Evolutionary conservation across 2,888 invertebrate species (phyloP), one percentile per base, ranked within the genome.

Genomic region (Actias luna): DNA sequence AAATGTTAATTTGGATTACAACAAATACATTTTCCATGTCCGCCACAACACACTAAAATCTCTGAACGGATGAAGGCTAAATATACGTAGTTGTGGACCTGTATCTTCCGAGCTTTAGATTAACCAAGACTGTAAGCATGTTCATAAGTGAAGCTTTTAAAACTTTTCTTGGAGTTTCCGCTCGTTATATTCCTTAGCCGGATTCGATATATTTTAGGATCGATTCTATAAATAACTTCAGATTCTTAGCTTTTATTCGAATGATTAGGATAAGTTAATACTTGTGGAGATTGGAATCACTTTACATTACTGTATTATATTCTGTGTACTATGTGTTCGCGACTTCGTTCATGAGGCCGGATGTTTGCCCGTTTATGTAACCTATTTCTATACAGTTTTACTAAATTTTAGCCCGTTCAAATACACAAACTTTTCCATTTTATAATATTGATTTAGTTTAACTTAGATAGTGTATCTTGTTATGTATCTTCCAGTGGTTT

Each of bases 171-270:
- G 4, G 25, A 50, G 25, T 50, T 50, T 50, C 25, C 12, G 42
- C 46, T 50, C 14, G 25, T 50, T 25, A 12, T 50, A 22, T 50
- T 50, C 4, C 46, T 50, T 50, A 25, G 25, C 46, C 46, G 1
- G 10, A 50, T 12, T 50, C 46, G 22, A 42, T 42, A n/a, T 42
- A 42, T 42, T 18, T 18, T 50, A 3, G 46, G 8, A 50, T 10
- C 25, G 46, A 50, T 22, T 50, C 46, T 50, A 50, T 50, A 50
- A 50, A 50, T 50, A 50, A 50, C 46, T 25, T 46, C 8, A 22
- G 8, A 46, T 46, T 46, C 12, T 22, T n/a, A n/a, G n/a, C n/a
- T n/a, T n/a, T n/a, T 50, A 50, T 22, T 12, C 25, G 22, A 12
- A 12, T 2, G 25, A 50, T 50, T 50, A 25, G 46, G 25, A 50